Percentiles rank a stretch among this genome's conserved stretches.
Conservation (phyloP, 2,797 vertebrate species). For the Chelon labrosus region DNA sequence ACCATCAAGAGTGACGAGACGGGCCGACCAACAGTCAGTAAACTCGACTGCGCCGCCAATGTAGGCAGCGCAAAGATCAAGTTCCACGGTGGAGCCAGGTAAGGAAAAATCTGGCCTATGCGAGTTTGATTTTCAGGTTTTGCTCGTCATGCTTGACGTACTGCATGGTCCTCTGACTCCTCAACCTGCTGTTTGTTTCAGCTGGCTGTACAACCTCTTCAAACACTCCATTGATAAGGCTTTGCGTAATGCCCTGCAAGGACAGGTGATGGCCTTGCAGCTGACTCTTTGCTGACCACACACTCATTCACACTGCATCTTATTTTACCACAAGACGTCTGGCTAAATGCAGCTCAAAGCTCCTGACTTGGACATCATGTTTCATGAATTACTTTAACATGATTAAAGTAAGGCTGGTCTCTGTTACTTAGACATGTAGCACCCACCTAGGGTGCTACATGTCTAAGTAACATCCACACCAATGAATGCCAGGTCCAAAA, state of each 20-base stretch:
- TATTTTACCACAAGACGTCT: no score
- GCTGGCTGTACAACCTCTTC: conserved; percentile 88
- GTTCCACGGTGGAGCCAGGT: conserved; percentile 85
- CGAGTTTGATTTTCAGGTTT: background rate
- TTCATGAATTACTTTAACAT: no score
- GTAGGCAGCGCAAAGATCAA: conserved; percentile 67
- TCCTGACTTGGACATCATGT: no score
- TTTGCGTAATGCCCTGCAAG: conserved; percentile 64
- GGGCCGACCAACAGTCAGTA: conserved; percentile 76
- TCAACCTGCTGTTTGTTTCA: conserved; percentile 51
- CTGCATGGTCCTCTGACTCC: background rate
- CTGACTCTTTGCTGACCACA: background rate
- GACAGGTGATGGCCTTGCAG: conserved; percentile 71
- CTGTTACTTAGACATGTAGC: no score
- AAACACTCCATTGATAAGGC: conserved; percentile 66
- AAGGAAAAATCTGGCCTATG: background rate
- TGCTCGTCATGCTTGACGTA: no score
- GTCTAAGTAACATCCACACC: no score
- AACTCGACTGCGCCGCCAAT: conserved; percentile 61
- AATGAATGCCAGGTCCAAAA: no score
- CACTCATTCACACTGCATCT: no score
- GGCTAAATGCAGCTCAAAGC: no score
- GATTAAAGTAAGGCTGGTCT: no score
- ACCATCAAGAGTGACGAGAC: conserved; percentile 75
- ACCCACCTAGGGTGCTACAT: no score